These are phyloP conservation scores for Dinocampus coccinellae DNA, from an alignment of 2,888 invertebrate species.

Conservation along the genomic window DNA sequence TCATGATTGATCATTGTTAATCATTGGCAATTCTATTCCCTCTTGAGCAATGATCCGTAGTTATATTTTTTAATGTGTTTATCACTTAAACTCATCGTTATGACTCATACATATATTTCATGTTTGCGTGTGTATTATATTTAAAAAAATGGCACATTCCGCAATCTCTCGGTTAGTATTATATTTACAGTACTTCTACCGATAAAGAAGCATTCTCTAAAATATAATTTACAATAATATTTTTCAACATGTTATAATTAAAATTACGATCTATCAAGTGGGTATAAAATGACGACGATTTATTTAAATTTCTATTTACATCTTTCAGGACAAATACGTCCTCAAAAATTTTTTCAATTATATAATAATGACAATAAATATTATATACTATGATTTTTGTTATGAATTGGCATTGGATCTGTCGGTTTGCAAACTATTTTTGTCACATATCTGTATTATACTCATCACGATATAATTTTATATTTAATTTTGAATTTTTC, in stretches of 20 bases:
- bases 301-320: slow-evolving; percentile 6
- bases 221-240: background rate
- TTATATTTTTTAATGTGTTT: background rate
- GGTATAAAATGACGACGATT: slow-evolving; percentile 10
- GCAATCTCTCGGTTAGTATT: background rate
- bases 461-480: background rate
- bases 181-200: background rate
- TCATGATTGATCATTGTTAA: slow-evolving; percentile 9
- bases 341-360: slow-evolving; percentile 16
- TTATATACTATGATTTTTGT: slow-evolving; percentile 1
- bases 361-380: slow-evolving; percentile 13
- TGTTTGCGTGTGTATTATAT: background rate
- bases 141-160: background rate
- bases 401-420: background rate
- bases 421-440: background rate
- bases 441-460: background rate
- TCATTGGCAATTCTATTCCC: background rate
- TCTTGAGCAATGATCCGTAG: background rate
- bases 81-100: slow-evolving; percentile 1
- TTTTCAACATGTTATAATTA: background rate
- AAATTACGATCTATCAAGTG: background rate
- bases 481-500: background rate
- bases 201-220: background rate
- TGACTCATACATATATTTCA: background rate
- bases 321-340: slow-evolving; percentile 24